These are phyloP conservation scores for Zygaena filipendulae DNA, from an alignment of 2,888 invertebrate species.

Conservation along the genomic window DNA sequence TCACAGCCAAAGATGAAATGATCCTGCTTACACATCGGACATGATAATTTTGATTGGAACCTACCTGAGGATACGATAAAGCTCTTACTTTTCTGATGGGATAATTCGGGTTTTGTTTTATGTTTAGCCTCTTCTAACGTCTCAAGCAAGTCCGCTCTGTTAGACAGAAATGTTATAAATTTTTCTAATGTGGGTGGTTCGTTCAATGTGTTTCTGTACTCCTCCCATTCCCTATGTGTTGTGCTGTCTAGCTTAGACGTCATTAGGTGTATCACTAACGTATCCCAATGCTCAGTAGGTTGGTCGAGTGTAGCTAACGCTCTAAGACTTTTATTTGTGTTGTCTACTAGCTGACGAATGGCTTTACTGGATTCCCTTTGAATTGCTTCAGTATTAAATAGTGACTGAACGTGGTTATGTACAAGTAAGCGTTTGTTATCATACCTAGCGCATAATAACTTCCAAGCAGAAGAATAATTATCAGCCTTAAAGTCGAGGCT, in stretches of 20 bases:
- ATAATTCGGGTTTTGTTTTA: conserved; percentile 1
- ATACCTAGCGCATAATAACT: no score
- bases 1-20: conserved; percentile 10
- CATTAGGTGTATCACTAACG: conserved; percentile 16
- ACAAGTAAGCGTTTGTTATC: conserved; percentile 15
- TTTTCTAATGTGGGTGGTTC: conserved; percentile 3
- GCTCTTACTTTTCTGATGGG: conserved; percentile 8
- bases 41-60: conserved; percentile 3
- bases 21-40: conserved; percentile 6
- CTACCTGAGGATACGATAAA: conserved; percentile 3
- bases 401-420: conserved; percentile 17
- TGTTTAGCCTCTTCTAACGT: conserved; percentile 13
- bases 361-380: no score
- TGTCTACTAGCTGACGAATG: conserved; percentile 14
- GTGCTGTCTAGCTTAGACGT: conserved; percentile 13
- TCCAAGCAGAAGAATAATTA: no score
- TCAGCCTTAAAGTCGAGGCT: no score
- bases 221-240: conserved; percentile 14
- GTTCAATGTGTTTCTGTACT: conserved; percentile 6
- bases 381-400: conserved; percentile 17
- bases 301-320: conserved; percentile 11
- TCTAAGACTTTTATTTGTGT: conserved; percentile 14
- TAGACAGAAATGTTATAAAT: conserved; percentile 6
- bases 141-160: conserved; percentile 6
- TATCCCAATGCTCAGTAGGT: conserved; percentile 15